Base-by-base conservation (phyloP, 2,888 invertebrate genomes). In the Erebia ligea region DNA sequence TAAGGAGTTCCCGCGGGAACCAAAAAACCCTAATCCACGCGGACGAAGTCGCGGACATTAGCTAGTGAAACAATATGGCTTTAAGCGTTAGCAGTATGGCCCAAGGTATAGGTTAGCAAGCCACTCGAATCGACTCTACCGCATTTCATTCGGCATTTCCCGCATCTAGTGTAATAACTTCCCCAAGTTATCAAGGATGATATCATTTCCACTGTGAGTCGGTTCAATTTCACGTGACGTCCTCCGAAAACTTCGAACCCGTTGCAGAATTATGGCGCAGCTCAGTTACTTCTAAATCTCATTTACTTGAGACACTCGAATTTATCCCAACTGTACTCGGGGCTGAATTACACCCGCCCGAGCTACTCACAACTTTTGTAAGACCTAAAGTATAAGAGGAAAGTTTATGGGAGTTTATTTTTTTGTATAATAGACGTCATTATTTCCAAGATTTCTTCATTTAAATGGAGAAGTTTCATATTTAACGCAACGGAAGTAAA, bases 231-330 rank as follows among this genome's bases (percentile, higher is more conserved):
- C 72, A 65, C 52, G 70, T 73, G 75, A 73, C 71, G 69, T 71
- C 69, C 67, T 64, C 67, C 67, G 54, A 68, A 73, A 73, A 73
- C 68, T 73, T 73, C 69, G 57, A 71, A 69, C 67, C 64, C 68
- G 72, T 70, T 75, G 63, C 64, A 73, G 70, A 75, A 74, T 75
- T 74, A 75, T 74, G 69, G 69, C 72, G 67, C 65, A 68, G 75
- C 67, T 73, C 72, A 75, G 74, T 69, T 72, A 74, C 72, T 74
- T 71, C 68, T 66, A 71, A 69, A 72, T 75, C 74, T 75, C 75
- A 74, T 74, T 34, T 74, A 74, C 71, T 67, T 66, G 68, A 69
- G 72, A 71, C 74, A 74, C 69, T 72, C 68, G 69, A 72, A 75
- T 75, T 74, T 74, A 74, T 75, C 74, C 72, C 13, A 40, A 50